phyloP scores from a whole-genome alignment of 64 coral and sea anemone species.

The Stichodactyla helianthus region DNA sequence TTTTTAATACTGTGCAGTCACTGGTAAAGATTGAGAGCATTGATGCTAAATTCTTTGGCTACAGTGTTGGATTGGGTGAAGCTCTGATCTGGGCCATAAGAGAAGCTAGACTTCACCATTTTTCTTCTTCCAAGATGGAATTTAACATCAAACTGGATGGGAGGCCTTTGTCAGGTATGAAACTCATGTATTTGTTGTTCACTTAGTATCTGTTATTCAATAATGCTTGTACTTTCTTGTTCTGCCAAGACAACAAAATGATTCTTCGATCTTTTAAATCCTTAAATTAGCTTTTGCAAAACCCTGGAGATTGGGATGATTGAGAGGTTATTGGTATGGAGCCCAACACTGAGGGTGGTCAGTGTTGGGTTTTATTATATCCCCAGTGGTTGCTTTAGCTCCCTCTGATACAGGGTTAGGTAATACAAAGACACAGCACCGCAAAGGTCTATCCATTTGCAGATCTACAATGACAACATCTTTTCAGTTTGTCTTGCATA shows the following conservation, averaged over 20 bases:
- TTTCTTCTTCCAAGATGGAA: not conserved
- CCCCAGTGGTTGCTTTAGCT: no score
- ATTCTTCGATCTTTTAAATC: no score
- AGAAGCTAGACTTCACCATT: conserved; percentile 37
- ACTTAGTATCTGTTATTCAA: no score
- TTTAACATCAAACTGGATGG: conserved; percentile 52
- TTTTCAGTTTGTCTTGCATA: no score
- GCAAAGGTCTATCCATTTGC: not conserved
- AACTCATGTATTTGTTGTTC: not conserved
- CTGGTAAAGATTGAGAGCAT: not conserved
- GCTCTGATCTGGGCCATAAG: conserved; percentile 42
- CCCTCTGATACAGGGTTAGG: not conserved
- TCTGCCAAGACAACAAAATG: no score
- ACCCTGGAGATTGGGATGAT: no score
- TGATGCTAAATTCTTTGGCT: not conserved
- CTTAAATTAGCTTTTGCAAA: no score
- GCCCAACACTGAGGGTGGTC: no score
- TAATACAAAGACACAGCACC: not conserved
- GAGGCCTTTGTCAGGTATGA: conserved; percentile 32
- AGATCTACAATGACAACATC: no score
- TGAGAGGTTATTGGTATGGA: no score
- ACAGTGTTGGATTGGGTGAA: conserved; percentile 20
- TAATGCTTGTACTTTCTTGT: no score
- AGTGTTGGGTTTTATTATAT: no score
- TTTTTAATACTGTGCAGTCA: not conserved